Percentiles rank a stretch among this genome's conserved stretches.
phyloP scores from a whole-genome alignment of 2,888 invertebrate species.

The Strigamia crassipes region DNA sequence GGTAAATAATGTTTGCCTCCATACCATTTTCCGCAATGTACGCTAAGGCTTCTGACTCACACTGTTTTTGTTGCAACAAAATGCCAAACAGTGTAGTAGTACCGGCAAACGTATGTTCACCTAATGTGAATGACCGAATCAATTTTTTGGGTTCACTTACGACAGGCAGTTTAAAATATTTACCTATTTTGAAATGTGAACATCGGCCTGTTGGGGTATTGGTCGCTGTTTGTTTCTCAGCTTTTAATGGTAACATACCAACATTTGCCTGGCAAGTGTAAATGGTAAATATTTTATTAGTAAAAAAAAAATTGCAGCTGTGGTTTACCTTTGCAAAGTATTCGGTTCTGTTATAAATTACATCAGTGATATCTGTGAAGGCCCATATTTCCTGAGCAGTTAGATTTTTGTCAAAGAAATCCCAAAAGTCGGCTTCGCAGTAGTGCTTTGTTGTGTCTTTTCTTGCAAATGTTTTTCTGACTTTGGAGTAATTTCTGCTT shows the following conservation, averaged over 20 bases:
- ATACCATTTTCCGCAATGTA: background rate
- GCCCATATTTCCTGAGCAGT: background rate
- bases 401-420: background rate
- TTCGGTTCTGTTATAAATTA: background rate
- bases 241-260: background rate
- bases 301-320: background rate
- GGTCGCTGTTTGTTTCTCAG: background rate
- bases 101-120: background rate
- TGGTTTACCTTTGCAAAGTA: background rate
- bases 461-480: background rate
- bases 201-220: background rate
- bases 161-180: background rate
- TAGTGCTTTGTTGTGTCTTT: background rate
- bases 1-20: background rate
- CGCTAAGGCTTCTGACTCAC: background rate
- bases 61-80: background rate
- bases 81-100: background rate
- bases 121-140: background rate
- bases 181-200: background rate
- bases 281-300: background rate
- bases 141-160: background rate
- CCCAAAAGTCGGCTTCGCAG: background rate
- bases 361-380: background rate
- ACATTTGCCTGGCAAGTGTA: background rate
- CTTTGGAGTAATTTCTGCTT: background rate